Evolutionary conservation across 2,113 vertebrate species (phyloP).

Genomic region (Rhizomys pruinosus): DNA sequence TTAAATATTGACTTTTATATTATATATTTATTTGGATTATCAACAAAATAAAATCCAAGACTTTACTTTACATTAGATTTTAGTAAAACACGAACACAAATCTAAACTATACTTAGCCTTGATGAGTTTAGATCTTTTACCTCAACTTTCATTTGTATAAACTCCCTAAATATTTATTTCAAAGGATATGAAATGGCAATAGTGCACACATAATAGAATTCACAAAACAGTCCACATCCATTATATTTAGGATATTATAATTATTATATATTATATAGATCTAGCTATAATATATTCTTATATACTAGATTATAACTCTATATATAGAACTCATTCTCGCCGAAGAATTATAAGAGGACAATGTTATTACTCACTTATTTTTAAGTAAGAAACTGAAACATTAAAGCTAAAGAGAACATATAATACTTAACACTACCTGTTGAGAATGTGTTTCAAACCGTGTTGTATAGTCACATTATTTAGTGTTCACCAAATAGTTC

Average conservation of each 20-base stretch:
- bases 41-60: neutral
- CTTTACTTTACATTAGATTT: neutral
- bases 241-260: neutral
- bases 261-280: no score
- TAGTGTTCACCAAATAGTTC: neutral
- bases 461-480: neutral
- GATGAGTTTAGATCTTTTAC: constrained; percentile 1
- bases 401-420: neutral
- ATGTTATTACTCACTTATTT: constrained; percentile 3
- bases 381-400: neutral
- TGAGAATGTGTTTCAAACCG: neutral
- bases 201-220: no score
- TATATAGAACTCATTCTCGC: no score
- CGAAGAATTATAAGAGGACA: neutral
- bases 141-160: constrained; percentile 1
- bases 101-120: neutral
- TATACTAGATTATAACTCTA: no score
- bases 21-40: neutral
- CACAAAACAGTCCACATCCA: neutral
- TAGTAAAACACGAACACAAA: neutral
- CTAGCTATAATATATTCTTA: no score
- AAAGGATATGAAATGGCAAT: neutral
- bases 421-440: neutral
- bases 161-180: neutral
- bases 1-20: neutral